Conservation (phyloP, 2,888 invertebrate species). For the Caenorhabditis sp. region DNA sequence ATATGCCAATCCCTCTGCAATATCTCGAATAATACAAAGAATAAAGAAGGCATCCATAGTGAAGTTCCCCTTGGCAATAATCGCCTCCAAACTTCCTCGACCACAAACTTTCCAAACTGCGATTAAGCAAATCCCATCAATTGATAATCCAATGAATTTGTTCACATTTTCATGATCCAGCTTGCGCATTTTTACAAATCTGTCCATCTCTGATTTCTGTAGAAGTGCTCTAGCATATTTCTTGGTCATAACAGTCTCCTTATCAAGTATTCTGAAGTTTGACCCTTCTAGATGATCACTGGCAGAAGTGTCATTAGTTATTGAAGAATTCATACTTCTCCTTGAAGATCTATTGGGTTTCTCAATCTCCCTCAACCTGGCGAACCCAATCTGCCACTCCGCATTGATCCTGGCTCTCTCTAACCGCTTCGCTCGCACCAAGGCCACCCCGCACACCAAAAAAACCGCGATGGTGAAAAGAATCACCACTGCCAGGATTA, state of each 20-base stretch:
- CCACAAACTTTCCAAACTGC: conserved; percentile 64
- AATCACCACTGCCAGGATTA: conserved; percentile 17
- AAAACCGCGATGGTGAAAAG: conserved; percentile 11
- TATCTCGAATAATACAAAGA: conserved; percentile 53
- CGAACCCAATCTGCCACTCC: conserved; percentile 43
- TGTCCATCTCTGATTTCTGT: conserved; percentile 16
- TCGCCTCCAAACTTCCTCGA: conserved; percentile 49
- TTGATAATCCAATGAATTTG: conserved; percentile 64
- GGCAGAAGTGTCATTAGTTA: neutral
- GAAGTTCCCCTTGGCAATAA: conserved; percentile 47
- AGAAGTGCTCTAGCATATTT: conserved; percentile 24
- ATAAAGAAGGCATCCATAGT: conserved; percentile 59
- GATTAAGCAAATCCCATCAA: conserved; percentile 53
- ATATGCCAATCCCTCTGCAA: conserved; percentile 49
- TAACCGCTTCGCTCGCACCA: conserved; percentile 10
- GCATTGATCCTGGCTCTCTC: conserved; percentile 39
- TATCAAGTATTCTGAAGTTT: conserved; percentile 23
- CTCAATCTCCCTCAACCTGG: conserved; percentile 14
- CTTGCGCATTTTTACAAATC: conserved; percentile 48
- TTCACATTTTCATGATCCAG: conserved; percentile 68
- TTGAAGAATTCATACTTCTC: conserved; percentile 12
- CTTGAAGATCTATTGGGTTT: neutral
- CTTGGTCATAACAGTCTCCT: conserved; percentile 42
- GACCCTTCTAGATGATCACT: conserved; percentile 5
- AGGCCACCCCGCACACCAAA: conserved; percentile 2